phyloP scores from a whole-genome alignment of 37 sponge, comb jelly and placozoan genomes.

The Bolinopsis microptera region DNA sequence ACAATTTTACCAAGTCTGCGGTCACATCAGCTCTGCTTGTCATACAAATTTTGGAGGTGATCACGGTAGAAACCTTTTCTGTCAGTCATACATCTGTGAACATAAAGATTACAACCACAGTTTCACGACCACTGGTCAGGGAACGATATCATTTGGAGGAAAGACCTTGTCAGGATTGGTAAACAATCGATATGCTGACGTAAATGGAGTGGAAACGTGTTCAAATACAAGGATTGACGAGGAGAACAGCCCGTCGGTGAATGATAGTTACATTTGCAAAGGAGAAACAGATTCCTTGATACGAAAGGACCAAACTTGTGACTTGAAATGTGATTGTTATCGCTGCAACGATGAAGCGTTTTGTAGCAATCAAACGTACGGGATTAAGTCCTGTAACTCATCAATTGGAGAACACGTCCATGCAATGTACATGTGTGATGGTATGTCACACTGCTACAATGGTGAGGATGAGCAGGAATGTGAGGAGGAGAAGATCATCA shows the following conservation, averaged over 20 bases:
- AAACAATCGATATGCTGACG: not conserved
- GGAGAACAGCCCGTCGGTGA: not conserved
- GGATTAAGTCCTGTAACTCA: not conserved
- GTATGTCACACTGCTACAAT: not conserved
- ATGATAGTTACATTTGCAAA: not conserved
- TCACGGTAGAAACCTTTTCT: not conserved
- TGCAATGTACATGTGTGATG: not conserved
- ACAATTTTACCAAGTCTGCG: not conserved
- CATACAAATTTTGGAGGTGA: not conserved
- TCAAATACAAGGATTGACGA: not conserved
- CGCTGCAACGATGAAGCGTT: not conserved
- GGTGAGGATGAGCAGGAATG: not conserved
- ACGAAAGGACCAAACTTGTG: not conserved
- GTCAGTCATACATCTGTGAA: not conserved
- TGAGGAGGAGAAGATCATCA: not conserved
- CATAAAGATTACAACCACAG: not conserved
- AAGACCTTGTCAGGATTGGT: not conserved
- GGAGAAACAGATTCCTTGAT: not conserved
- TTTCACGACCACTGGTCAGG: not conserved
- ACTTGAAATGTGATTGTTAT: not conserved
- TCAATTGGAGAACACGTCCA: not conserved
- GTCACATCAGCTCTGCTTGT: not conserved
- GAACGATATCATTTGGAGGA: not conserved
- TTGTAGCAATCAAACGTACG: constrained; percentile 11
- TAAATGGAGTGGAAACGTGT: not conserved